phyloP scores from a whole-genome alignment of 2,113 vertebrate genomes.

The Psammodynastes pulverulentus region DNA sequence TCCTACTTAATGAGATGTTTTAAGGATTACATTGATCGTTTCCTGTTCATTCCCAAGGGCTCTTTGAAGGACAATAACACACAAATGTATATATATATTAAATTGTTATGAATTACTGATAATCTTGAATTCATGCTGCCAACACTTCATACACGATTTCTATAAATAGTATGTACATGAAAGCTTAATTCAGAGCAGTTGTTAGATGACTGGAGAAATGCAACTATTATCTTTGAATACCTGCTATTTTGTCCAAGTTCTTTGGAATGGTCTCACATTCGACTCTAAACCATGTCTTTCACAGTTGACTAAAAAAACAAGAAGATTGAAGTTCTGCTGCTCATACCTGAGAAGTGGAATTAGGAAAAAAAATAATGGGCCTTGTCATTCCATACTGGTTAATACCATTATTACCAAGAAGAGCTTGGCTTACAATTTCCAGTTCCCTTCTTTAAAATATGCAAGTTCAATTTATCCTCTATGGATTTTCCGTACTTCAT shows the following conservation, averaged over 20 bases:
- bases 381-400: slow-evolving; percentile 38
- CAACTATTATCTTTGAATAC: slow-evolving; percentile 58
- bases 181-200: slow-evolving; percentile 59
- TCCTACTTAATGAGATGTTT: neutral
- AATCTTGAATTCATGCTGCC: slow-evolving; percentile 45
- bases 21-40: neutral
- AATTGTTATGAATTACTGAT: slow-evolving; percentile 19
- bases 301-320: slow-evolving; percentile 60
- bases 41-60: neutral
- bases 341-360: slow-evolving; percentile 30
- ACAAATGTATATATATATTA: neutral
- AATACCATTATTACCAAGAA: slow-evolving; percentile 38
- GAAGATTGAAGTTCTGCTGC: slow-evolving; percentile 30
- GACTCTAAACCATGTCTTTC: slow-evolving; percentile 44
- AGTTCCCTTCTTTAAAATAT: neutral
- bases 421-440: slow-evolving; percentile 14
- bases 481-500: neutral
- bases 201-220: slow-evolving; percentile 65
- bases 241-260: slow-evolving; percentile 53
- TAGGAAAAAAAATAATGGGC: slow-evolving; percentile 11
- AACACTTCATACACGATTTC: slow-evolving; percentile 39
- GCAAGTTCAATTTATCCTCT: slow-evolving; percentile 2
- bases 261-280: slow-evolving; percentile 59
- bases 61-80: neutral
- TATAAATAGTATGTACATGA: slow-evolving; percentile 39